phyloP scores from a whole-genome alignment of 2,113 vertebrate genomes.

The Zapornia atra region DNA sequence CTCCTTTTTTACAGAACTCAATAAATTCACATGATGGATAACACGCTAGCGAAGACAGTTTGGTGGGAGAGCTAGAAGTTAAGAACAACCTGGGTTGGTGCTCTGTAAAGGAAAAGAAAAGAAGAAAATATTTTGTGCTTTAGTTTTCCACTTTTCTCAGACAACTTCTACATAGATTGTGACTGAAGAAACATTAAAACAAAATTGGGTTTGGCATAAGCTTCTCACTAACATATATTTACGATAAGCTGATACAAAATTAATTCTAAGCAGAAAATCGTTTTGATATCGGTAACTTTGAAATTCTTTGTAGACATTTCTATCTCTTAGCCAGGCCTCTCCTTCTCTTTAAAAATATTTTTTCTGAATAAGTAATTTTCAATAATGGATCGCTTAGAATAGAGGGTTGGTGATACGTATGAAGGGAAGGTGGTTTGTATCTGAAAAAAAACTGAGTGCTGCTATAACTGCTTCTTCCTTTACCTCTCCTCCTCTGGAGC shows the following conservation, averaged over 20 bases:
- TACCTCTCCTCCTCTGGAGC: background rate
- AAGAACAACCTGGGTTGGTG: background rate
- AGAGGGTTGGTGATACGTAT: background rate
- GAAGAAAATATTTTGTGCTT: background rate
- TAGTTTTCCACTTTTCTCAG: background rate
- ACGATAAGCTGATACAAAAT: background rate
- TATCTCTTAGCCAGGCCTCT: background rate
- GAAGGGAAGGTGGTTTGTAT: conserved; percentile 19
- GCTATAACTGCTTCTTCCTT: background rate
- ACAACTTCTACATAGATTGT: background rate
- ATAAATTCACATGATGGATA: background rate
- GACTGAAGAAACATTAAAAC: background rate
- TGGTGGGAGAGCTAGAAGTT: background rate
- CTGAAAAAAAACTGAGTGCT: conserved; percentile 4
- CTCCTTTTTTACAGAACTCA: background rate
- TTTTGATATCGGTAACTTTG: background rate
- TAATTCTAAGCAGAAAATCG: background rate
- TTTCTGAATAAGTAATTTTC: background rate
- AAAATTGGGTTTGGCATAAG: background rate
- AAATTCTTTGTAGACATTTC: background rate
- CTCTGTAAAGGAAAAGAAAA: background rate
- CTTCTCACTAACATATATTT: background rate
- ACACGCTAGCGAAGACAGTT: background rate
- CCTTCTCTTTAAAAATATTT: background rate
- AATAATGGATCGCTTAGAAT: background rate